Conservation (phyloP, 2,797 vertebrate species). For the Toxotes lorentzi region DNA sequence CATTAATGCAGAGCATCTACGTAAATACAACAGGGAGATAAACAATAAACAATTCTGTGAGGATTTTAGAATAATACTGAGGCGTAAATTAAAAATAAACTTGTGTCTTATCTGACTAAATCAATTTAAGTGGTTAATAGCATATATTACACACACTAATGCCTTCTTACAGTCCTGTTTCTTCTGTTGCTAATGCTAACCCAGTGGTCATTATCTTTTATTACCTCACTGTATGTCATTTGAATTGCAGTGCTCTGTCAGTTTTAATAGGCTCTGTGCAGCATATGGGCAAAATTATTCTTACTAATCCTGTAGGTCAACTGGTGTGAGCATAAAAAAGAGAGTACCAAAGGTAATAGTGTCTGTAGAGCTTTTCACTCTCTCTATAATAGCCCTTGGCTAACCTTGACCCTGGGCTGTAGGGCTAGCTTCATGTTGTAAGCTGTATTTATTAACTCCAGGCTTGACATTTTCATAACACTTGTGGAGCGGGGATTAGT, state of each 20-base stretch:
- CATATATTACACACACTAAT: slow-evolving; percentile 33
- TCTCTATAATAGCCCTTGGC: not conserved
- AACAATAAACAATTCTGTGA: slow-evolving; percentile 30
- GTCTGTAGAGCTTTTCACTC: not conserved
- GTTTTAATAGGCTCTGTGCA: slow-evolving; percentile 46
- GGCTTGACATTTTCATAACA: not conserved
- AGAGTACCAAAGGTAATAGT: not conserved
- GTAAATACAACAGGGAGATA: slow-evolving; percentile 1
- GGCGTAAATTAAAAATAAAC: slow-evolving; percentile 7
- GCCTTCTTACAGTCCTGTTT: slow-evolving; percentile 19
- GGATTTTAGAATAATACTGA: slow-evolving; percentile 42
- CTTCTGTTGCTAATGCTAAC: slow-evolving; percentile 36
- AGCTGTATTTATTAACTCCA: not conserved
- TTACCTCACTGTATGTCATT: slow-evolving; percentile 43
- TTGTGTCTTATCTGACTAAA: slow-evolving; percentile 42
- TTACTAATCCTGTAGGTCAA: slow-evolving; percentile 3
- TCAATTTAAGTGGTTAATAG: slow-evolving; percentile 41
- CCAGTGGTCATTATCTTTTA: slow-evolving; percentile 53
- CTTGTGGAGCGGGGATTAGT: not conserved
- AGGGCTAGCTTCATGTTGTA: not conserved
- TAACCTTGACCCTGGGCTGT: too few relatives aligned
- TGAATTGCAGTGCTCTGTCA: slow-evolving; percentile 26
- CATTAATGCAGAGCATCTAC: slow-evolving; percentile 9
- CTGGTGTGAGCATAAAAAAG: not conserved
- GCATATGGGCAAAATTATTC: slow-evolving; percentile 2